These are phyloP conservation scores for Mesorhabditis spiculigera DNA, from an alignment of 2,888 invertebrate species.

Conservation along the genomic window DNA sequence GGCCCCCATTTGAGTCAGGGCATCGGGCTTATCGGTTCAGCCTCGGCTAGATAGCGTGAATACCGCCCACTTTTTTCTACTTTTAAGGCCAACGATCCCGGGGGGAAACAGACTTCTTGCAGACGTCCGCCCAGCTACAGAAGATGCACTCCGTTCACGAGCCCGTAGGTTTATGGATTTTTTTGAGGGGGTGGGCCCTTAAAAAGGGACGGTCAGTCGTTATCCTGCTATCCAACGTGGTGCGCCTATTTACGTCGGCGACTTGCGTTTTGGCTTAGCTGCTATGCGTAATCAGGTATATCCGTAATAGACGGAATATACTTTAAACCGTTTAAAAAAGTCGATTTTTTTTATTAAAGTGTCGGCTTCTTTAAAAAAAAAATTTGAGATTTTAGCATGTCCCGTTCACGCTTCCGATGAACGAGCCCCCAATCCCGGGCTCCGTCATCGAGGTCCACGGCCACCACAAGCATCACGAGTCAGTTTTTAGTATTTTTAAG, in stretches of 20 bases:
- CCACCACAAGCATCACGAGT: slow-evolving; percentile 35
- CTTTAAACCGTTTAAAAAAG: background rate
- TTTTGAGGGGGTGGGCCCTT: background rate
- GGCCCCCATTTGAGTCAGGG: too few species aligned
- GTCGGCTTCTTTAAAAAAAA: background rate
- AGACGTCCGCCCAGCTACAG: background rate
- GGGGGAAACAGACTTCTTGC: background rate
- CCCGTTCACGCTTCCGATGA: slow-evolving; percentile 27
- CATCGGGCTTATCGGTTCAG: too few species aligned
- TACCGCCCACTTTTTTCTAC: background rate
- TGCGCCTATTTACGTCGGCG: too few species aligned
- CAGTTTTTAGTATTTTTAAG: background rate
- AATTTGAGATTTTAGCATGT: slow-evolving; percentile 18
- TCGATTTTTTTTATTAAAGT: background rate
- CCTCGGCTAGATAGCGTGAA: too few species aligned
- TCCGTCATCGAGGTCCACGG: slow-evolving; percentile 28
- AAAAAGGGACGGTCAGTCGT: too few species aligned
- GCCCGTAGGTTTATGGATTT: slow-evolving; percentile 24
- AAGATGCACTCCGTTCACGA: slow-evolving; percentile 35
- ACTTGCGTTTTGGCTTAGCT: too few species aligned
- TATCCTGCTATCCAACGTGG: too few species aligned
- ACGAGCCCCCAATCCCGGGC: slow-evolving; percentile 31
- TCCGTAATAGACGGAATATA: background rate
- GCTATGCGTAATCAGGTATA: background rate
- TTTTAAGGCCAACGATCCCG: background rate